Evolutionary conservation across 1,140 invertebrate genomes (phyloP).

Genomic region (Theocolax elegans): DNA sequence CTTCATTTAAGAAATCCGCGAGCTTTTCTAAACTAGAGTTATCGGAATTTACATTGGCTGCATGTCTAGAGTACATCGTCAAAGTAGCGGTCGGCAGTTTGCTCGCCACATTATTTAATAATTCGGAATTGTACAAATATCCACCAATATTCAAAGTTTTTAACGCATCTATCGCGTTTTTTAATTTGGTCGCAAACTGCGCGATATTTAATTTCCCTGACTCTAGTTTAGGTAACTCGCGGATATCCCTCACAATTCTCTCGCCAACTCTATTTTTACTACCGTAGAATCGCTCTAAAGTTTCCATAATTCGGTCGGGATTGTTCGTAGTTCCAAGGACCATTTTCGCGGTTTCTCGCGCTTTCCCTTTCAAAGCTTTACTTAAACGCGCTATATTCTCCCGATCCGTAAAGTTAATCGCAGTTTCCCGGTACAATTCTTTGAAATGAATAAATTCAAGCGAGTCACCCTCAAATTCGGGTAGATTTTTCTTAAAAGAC

Average conservation of each 20-base stretch:
- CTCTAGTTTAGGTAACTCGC: constrained; percentile 7
- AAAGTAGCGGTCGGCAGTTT: too few relatives aligned
- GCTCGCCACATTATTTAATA: not conserved
- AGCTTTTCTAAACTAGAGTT: too few relatives aligned
- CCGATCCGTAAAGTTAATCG: not conserved
- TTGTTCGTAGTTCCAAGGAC: not conserved
- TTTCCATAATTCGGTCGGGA: not conserved
- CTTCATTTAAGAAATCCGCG: too few relatives aligned
- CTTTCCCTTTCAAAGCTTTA: not conserved
- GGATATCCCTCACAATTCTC: constrained; percentile 8
- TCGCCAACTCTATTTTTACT: not conserved
- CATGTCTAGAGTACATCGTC: too few relatives aligned
- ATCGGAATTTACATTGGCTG: too few relatives aligned
- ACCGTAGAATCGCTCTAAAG: constrained; percentile 10
- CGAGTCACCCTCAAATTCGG: not conserved
- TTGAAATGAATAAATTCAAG: too few relatives aligned
- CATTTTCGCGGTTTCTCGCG: not conserved
- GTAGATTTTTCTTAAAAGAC: not conserved
- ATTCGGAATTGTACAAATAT: not conserved
- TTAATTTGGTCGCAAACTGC: not conserved
- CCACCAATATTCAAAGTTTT: not conserved
- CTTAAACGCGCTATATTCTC: not conserved
- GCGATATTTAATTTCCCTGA: constrained; percentile 15
- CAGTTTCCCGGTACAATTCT: too few relatives aligned
- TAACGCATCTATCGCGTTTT: not conserved